phyloP scores from a whole-genome alignment of 1,140 invertebrate species.

The Hylaeus anthracinus region DNA sequence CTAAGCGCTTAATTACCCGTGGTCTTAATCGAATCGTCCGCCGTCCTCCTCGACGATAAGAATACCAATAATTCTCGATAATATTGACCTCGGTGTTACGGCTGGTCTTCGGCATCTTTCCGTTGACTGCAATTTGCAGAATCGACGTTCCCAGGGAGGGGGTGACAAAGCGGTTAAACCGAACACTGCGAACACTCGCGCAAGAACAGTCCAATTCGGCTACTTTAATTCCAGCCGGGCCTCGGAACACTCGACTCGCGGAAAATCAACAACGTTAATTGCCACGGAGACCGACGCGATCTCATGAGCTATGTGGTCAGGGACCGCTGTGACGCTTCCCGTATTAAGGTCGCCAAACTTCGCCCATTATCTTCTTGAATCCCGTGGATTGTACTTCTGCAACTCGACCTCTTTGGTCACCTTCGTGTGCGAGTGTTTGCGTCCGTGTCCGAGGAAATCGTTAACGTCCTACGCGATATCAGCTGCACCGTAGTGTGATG shows the following conservation, averaged over 20 bases:
- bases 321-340: neutral
- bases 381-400: neutral
- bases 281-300: neutral
- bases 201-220: neutral
- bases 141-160: too few species aligned
- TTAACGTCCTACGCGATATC: neutral
- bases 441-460: neutral
- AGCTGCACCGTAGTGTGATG: too few species aligned
- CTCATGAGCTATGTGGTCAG: neutral
- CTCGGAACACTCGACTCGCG: neutral
- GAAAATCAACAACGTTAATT: constrained; percentile 25
- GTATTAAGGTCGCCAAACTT: constrained; percentile 14
- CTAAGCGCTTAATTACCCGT: too few species aligned
- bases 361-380: neutral
- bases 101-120: too few species aligned
- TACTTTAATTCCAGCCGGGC: neutral
- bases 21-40: too few species aligned
- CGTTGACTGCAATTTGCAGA: too few species aligned
- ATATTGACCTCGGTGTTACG: too few species aligned
- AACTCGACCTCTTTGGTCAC: neutral
- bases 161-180: neutral
- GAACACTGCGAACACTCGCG: neutral
- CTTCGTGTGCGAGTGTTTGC: neutral
- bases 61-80: too few species aligned
- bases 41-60: too few species aligned